Conservation (phyloP, 2,797 vertebrate genomes). For the Naso thynnoides region DNA sequence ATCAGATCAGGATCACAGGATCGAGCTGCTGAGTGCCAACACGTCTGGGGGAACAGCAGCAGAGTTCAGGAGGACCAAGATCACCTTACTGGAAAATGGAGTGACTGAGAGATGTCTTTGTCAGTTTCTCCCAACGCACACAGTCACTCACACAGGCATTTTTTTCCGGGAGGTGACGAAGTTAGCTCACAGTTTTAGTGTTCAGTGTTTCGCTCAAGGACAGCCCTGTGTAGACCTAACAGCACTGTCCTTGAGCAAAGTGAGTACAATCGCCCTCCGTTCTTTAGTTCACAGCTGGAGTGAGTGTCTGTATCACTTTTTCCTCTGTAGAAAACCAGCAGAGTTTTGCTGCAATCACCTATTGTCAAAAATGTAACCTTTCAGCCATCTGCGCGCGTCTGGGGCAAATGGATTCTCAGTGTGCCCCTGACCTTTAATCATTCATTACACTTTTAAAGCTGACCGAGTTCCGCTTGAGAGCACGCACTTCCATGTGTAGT, state of each 20-base stretch:
- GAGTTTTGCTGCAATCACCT: background rate
- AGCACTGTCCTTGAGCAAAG: constrained; percentile 1
- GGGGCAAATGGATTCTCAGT: constrained; percentile 33
- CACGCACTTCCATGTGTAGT: constrained; percentile 52
- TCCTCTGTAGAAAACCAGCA: constrained; percentile 9
- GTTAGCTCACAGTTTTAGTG: constrained; percentile 1
- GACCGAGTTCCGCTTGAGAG: constrained; percentile 27
- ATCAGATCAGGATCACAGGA: constrained; percentile 64
- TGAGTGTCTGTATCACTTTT: constrained; percentile 1
- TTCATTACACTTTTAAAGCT: constrained; percentile 34
- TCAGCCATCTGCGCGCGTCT: constrained; percentile 25
- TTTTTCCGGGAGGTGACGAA: constrained; percentile 9
- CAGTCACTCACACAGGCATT: constrained; percentile 9
- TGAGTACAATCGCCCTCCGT: background rate
- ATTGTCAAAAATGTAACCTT: constrained; percentile 18
- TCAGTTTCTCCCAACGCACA: background rate
- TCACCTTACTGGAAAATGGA: constrained; percentile 1
- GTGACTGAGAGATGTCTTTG: background rate
- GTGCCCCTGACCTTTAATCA: constrained; percentile 52
- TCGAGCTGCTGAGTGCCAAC: constrained; percentile 16
- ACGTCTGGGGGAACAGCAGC: background rate
- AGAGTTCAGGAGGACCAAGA: background rate
- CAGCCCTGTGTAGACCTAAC: background rate
- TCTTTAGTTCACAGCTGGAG: constrained; percentile 31
- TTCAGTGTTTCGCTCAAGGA: constrained; percentile 20